Base-by-base conservation (phyloP, 2,113 vertebrate species). In the Tachuris rubrigastra region DNA sequence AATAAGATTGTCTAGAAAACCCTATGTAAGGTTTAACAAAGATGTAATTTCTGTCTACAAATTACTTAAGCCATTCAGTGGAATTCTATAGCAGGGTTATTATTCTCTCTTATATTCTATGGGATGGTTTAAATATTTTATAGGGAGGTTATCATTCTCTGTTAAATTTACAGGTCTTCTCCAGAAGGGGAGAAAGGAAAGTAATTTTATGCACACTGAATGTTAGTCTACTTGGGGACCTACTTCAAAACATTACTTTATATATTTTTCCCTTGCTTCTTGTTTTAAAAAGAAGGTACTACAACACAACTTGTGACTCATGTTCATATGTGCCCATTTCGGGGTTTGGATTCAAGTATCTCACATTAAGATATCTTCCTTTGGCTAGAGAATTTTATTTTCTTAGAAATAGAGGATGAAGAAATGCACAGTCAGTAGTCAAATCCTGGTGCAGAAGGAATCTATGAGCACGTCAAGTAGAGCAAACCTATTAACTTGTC, bases 401-500 rank as follows among this genome's bases (percentile, higher is more conserved):
- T 79, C 28, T 93, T 76, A 95, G 81, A 91, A 95, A 80, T 12
- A 89, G 50, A 83, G 66, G 39, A 79, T 44, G 30, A 52, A 89
- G 88, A 81, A 67, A 93, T 42, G 21, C 50, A 60, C 78, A 56
- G 60, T 91, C 47, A 90, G 90, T 93, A 78, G 92, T 74, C 86
- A 93, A 93, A 96, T 80, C 75, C 59, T 83, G 77, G 71, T 94
- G 82, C 73, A 81, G 41, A 90, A 96, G 78, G 89, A 72, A 88
- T 96, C 74, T 97, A 53, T 87, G 59, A 90, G 79, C 69, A 95
- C 89, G 96, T 94, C 87, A 97, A 96, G 96, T 95, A 94, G 87
- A 94, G 77, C 97, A 97, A 96, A 96, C 68, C 90, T 90, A 86
- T 97, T 97, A 95, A 96, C 85, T 96, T 72, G 14, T 76, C 95